Evolutionary conservation across 30 jellyfish, hydroid and myxozoan species (phyloP), one percentile per base, ranked within the genome.

Genomic region (Mastigias papua): DNA sequence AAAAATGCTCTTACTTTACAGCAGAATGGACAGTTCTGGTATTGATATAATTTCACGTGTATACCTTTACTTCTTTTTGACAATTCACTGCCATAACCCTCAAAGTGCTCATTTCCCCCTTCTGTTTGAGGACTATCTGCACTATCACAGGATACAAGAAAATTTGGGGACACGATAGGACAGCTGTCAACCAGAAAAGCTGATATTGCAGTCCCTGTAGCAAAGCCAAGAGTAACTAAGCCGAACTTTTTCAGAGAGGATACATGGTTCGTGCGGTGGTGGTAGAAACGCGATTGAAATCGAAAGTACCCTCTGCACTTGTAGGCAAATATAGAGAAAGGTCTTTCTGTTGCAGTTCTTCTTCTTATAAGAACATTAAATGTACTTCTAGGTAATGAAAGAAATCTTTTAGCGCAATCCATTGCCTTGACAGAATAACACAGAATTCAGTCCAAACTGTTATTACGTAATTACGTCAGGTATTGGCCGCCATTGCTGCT

Each of bases 21-120:
- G 63, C 99, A 95, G 63, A 95, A 95, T 28, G 99, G 99, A 75
- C 99, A 95, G 20, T 97, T 95, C 11, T 97, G 86, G 54, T 95
- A 95, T 72, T 95, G 99, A 69, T 86, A 95, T 78, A 87, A 66
- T 51, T 77, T 65, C 48, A 87, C 90, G 0, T 77, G 69, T 19
- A 81, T 64, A 1, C 50, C 74, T 20, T 69, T 48, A 26, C 23
- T 48, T 48, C 32, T 34, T 29, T 67, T 27, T 13, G 8, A 7
- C 19, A 63, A 22, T 27, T 63, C 74, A 2, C 74, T 42, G 6
- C 23, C 37, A 20, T 63, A 63, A 19, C 74, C 74, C 19, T 63
- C 74, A 20, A 63, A 63, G 42, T 63, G 74, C 26, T 63, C 74
- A 20, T 27, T 9, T 0, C 46, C 20, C 1, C 19, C 23, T 1